phyloP scores from a whole-genome alignment of 2,888 invertebrate genomes.

The Slavum lentiscoides region DNA sequence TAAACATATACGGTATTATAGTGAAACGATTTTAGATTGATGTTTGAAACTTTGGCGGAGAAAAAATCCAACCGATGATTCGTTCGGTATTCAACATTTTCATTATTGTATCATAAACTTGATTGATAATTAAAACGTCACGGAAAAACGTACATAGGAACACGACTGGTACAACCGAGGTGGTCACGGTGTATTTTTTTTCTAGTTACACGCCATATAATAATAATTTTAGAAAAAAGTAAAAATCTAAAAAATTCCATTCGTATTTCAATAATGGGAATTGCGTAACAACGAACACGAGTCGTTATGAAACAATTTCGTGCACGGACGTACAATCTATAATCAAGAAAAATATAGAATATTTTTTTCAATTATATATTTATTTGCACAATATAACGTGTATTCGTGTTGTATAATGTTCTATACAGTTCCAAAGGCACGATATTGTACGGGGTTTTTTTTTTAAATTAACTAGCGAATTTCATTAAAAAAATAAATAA shows the following conservation, averaged over 20 bases:
- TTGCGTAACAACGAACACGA: conserved; percentile 37
- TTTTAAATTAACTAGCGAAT: background rate
- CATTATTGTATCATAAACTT: too few species aligned
- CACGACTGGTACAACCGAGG: too few species aligned
- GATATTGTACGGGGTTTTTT: background rate
- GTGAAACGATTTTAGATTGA: background rate
- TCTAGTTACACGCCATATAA: background rate
- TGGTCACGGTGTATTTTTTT: too few species aligned
- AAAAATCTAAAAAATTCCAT: background rate
- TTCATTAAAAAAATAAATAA: background rate
- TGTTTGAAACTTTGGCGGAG: background rate
- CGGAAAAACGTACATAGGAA: background rate
- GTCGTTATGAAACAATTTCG: conserved; percentile 43
- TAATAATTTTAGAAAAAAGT: background rate
- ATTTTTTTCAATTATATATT: background rate
- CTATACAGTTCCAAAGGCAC: background rate
- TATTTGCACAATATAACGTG: conserved; percentile 5
- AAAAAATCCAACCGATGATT: background rate
- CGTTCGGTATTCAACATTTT: background rate
- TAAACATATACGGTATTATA: background rate
- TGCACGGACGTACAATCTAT: conserved; percentile 15
- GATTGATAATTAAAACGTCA: background rate
- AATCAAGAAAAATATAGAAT: conserved; percentile 14
- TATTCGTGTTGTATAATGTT: background rate
- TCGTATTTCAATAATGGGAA: background rate